Evolutionary conservation across 2,797 vertebrate genomes (phyloP), one percentile per base, ranked within the genome.

Genomic region (Halcyon chelicuti): DNA sequence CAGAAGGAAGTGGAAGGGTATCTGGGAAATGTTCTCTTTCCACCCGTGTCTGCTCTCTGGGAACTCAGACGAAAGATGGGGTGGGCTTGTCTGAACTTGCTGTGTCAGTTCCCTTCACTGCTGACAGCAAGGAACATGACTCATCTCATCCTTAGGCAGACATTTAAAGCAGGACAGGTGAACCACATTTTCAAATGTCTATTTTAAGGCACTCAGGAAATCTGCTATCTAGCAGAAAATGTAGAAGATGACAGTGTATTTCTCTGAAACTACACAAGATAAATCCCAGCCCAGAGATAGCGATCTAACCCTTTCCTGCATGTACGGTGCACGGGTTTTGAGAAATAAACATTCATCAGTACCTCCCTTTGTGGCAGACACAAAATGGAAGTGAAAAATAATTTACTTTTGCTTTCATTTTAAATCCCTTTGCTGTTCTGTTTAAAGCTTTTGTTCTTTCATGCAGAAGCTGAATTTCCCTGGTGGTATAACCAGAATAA

Each of bases 21-120:
- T 20, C 54, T 79, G 2, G 3, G 42, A 72, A 52, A 57, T 3
- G 5, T 47, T 33, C 37, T 49, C 0, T 66, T 75, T 73, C 42
- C 79, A 49, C 7, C 35, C 1, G 0, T 9, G 11, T 31, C 51
- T 0, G 0, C 7, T 39, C 54, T 79, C 29, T 0, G 0, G 14
- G 37, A 40, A 51, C 19, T 40, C 46, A 37, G 35, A 22, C 0
- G 2, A n/a, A 19, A 37, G n/a, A 51, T n/a, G 31, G 8, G 5
- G 3, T 40, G 25, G 10, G 20, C 31, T 76, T 17, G 4, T 19
- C 51, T 55, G 49, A 88, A 65, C 21, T 46, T 71, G 7, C 23
- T 75, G 14, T 31, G 19, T 44, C 55, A n/a, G 16, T 40, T 91
- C 26, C 23, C 39, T 26, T 61, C 58, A 52, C 25, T 7, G 1